Conservation (phyloP, 2,888 invertebrate species). For the Drosophila dives region DNA sequence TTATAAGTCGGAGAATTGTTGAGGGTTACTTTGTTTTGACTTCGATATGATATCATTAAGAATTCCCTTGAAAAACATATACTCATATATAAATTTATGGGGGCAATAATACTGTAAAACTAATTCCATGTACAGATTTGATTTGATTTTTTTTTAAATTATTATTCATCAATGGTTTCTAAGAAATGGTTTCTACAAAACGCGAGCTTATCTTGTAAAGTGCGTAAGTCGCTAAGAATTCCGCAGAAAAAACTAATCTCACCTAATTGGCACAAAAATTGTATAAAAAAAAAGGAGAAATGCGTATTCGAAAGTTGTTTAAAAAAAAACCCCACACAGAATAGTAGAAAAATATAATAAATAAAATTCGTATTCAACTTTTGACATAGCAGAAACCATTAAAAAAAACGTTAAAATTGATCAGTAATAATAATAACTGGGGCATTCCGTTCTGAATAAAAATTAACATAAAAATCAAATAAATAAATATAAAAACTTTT, state of each 20-base stretch:
- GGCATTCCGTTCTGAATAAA: neutral
- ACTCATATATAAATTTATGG: no score
- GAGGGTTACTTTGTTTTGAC: conserved; percentile 1
- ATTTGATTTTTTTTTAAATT: no score
- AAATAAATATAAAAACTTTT: neutral
- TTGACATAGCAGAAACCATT: neutral
- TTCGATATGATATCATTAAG: conserved; percentile 23
- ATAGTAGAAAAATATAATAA: neutral
- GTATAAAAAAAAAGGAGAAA: no score
- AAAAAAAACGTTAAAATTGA: neutral
- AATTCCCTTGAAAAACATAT: neutral
- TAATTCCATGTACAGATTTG: no score
- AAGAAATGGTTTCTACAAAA: no score
- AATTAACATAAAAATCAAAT: neutral
- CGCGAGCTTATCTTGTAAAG: no score
- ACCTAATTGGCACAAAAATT: no score
- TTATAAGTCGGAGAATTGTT: conserved; percentile 12
- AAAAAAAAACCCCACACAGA: neutral
- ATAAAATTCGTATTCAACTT: neutral
- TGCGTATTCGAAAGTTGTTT: no score
- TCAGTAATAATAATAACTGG: neutral
- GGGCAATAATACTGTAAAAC: no score
- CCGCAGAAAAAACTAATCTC: no score
- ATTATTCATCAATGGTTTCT: no score
- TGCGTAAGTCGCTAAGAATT: no score